Evolutionary conservation across 2,888 invertebrate species (phyloP).

Genomic region (Epinotia nisella): DNA sequence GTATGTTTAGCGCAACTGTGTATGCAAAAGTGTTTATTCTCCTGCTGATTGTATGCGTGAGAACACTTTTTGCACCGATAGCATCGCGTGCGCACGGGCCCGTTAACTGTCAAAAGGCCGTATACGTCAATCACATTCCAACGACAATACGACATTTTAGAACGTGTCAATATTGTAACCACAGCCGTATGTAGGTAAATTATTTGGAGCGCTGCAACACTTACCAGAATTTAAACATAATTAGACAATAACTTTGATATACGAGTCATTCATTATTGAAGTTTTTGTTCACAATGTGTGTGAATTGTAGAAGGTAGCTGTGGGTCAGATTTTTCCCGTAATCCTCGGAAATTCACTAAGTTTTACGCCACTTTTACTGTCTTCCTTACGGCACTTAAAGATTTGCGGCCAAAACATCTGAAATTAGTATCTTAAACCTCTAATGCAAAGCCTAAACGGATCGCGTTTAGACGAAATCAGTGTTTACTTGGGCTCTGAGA

Average conservation of each 20-base stretch:
- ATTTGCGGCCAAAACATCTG: too few relatives aligned
- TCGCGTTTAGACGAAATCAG: too few relatives aligned
- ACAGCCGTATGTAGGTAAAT: conserved; percentile 32
- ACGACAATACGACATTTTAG: neutral
- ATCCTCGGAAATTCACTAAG: neutral
- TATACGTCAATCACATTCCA: neutral
- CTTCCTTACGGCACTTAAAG: too few relatives aligned
- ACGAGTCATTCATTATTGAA: conserved; percentile 14
- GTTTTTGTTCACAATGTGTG: conserved; percentile 10
- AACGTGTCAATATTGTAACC: neutral
- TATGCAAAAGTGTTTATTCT: conserved; percentile 20
- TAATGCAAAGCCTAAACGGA: too few relatives aligned
- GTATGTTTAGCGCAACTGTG: neutral
- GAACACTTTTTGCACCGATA: conserved; percentile 36
- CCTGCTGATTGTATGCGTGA: conserved; percentile 16
- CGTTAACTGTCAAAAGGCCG: neutral
- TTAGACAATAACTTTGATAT: conserved; percentile 34
- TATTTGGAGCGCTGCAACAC: conserved; percentile 38
- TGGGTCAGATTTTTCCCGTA: neutral
- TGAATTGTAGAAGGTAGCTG: conserved; percentile 11
- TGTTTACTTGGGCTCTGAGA: too few relatives aligned
- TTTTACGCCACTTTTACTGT: neutral
- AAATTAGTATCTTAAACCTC: too few relatives aligned
- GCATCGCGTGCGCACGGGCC: conserved; percentile 21
- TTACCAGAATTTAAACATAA: conserved; percentile 31